Base-by-base conservation (phyloP, 2,113 vertebrate species). In the Corydoras maculifer region DNA sequence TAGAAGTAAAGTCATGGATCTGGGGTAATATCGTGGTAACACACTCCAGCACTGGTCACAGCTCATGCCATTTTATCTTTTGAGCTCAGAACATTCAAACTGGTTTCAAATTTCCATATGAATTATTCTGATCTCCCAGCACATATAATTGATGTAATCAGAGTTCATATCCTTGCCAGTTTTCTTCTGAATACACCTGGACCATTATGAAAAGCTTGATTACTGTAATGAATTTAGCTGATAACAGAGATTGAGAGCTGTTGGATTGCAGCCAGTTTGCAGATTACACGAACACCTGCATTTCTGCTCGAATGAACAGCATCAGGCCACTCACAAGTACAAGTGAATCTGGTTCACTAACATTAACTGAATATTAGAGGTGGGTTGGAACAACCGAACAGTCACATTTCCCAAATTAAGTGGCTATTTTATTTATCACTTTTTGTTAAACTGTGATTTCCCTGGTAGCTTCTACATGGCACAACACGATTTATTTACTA, bases 91-190 rank as follows among this genome's bases (percentile, higher is more conserved):
- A 13, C 49, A 55, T 43, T 54, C 18, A 49, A 65, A 29, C 14
- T 5, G 4, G 59, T 32, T 60, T 31, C n/a, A 31, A 32, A 70
- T 15, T 54, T 49, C 57, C 12, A 67, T 61, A 29, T 68, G 35
- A 66, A 30, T 4, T 18, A 54, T 57, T 4, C 15, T 71, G 51
- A 63, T 35, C 18, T 18, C 61, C 43, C 7, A 14, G 12, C 61
- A 49, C 51, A 63, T 72, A n/a, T 67, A 15, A 60, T 59, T 58
- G 30, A 50, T 59, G 70, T 18, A 32, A 59, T 65, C 62, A 49
- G 2, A 51, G 25, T 14, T 32, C 43, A 62, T 59, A 18, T 25
- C 14, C 9, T 30, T 58, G 9, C 14, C 9, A 59, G 51, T 65
- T 72, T 72, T 3, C 65, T 18, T 51, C 2, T 2, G 65, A 53